Evolutionary conservation across 1,140 invertebrate genomes (phyloP).

Genomic region (Panagrolaimus sp.): DNA sequence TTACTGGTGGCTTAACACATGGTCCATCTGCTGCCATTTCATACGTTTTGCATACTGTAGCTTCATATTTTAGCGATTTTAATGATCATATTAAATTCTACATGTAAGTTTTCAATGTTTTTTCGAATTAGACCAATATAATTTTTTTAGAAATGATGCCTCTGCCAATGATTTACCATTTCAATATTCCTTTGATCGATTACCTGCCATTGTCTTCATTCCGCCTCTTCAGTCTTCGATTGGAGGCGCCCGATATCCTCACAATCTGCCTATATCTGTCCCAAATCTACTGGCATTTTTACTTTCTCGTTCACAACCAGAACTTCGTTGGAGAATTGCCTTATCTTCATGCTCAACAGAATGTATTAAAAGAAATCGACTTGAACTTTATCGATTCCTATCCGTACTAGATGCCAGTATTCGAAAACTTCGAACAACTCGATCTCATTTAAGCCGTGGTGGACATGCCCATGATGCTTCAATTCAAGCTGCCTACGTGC

Average conservation of each 20-base stretch:
- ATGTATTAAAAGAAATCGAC: not conserved
- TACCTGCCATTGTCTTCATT: conserved; percentile 3
- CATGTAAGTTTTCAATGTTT: not conserved
- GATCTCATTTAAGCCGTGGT: not conserved
- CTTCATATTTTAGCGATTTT: not conserved
- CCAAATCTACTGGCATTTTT: not conserved
- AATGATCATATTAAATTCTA: conserved; percentile 1
- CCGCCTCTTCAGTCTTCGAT: not conserved
- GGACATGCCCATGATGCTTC: not conserved
- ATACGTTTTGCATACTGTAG: not conserved
- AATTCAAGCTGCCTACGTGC: not conserved
- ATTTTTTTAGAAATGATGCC: not conserved
- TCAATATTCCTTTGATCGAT: not conserved
- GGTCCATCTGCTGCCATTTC: not conserved
- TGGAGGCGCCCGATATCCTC: not conserved
- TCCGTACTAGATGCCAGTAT: not conserved
- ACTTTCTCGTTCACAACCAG: not conserved
- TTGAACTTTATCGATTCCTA: not conserved
- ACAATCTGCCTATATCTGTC: not conserved
- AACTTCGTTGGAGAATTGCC: not conserved
- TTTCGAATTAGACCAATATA: not conserved
- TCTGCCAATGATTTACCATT: not conserved
- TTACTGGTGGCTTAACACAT: not conserved
- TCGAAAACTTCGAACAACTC: not conserved
- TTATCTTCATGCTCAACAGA: not conserved